Base-by-base conservation (phyloP, 2,888 invertebrate genomes). In the Alloplasta piceator region DNA sequence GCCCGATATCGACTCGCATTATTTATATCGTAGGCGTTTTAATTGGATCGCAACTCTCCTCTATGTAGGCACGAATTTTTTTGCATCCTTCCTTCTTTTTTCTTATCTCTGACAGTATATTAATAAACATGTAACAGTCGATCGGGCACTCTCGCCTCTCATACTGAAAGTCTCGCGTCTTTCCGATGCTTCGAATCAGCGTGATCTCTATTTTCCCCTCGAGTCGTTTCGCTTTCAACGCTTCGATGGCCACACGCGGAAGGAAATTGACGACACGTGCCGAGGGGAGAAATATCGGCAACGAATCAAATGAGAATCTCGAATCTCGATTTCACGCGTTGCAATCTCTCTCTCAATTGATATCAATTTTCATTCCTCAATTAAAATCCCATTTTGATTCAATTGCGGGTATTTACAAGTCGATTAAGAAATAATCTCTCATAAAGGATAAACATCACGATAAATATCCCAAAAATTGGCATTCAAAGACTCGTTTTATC, bases 1-100 rank as follows among this genome's bases (percentile, higher is more conserved):
- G 80, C 77, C 58, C 41, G 60, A 60, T 60, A 70, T 67, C 66
- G 55, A 71, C 46, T 52, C 67, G 48, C 67, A 77, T 74, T 75
- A 79, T 79, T 81, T 78, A 26, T 26, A 78, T 74, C 77, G 78
- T 81, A 81, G 81, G 81, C 73, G 81, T 81, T 81, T 81, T 81
- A 81, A 81, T 81, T 81, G 81, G 81, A 78, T 78, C 78, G 63
- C 81, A 41, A 78, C 77, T 78, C 73, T 73, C 68, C 60, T 70
- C 36, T 74, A 52, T 61, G 52, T 46, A 41, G 64, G 39, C 68
- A 66, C 50, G 64, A 64, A 66, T 77, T 56, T 63, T 77, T 64
- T 81, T 81, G 60, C 64, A 36, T 46, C 64, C 61, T 16, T 58
- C 26, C 41, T 39, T 76, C 52, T 58, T 56, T 38, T 64, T 48